Conservation (phyloP, 2,888 invertebrate genomes). For the Sarcophaga subvicina region DNA sequence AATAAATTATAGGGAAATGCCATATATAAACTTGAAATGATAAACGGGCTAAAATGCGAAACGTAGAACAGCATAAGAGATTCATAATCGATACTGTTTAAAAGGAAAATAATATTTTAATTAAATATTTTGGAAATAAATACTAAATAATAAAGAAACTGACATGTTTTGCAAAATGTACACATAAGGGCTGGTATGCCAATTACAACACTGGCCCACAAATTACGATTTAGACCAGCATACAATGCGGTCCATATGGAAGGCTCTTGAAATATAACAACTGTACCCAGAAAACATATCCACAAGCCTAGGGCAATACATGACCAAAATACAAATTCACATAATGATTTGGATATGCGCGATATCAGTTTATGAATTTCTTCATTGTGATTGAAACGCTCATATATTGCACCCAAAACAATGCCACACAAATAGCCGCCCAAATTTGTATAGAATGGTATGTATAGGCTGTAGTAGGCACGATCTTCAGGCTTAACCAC, state of each 20-base stretch:
- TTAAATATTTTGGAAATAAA: background rate
- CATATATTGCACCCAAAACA: slow-evolving; percentile 74
- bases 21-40: slow-evolving; percentile 78
- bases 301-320: slow-evolving; percentile 68
- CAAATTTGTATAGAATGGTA: slow-evolving; percentile 78
- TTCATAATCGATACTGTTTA: slow-evolving; percentile 59
- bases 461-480: slow-evolving; percentile 75
- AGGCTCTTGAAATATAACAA: slow-evolving; percentile 78
- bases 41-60: slow-evolving; percentile 75
- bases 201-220: slow-evolving; percentile 78
- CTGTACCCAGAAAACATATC: slow-evolving; percentile 73
- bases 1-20: slow-evolving; percentile 75
- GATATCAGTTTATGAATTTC: slow-evolving; percentile 45
- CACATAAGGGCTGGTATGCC: slow-evolving; percentile 73
- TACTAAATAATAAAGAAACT: slow-evolving; percentile 64
- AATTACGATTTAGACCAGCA: slow-evolving; percentile 79
- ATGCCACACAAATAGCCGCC: slow-evolving; percentile 78
- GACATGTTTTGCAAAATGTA: slow-evolving; percentile 77
- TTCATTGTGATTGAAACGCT: slow-evolving; percentile 62
- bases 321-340: slow-evolving; percentile 72
- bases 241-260: slow-evolving; percentile 81
- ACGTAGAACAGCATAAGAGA: slow-evolving; percentile 64
- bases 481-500: slow-evolving; percentile 74
- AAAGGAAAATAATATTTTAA: slow-evolving; percentile 1
- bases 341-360: slow-evolving; percentile 67